Evolutionary conservation across 2,888 invertebrate genomes (phyloP), one percentile per base, ranked within the genome.

Genomic region (Eustalomyia histrio): DNA sequence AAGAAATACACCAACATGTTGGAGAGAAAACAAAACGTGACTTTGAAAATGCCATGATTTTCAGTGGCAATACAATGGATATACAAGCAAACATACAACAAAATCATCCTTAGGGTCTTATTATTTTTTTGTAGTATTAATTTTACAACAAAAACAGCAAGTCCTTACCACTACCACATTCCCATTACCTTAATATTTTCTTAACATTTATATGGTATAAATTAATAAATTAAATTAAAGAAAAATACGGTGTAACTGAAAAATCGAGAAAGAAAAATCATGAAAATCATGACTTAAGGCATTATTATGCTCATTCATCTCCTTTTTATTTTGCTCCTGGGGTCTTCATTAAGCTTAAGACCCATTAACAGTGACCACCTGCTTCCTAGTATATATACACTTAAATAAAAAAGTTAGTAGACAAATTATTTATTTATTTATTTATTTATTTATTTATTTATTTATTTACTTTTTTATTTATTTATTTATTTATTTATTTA

Each of bases 351-450:
- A 76, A 65, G 69, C 73, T 76, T 69, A 61, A 73, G 39, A 64
- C 29, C 69, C 53, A 55, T 80, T 76, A 43, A 69, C 64, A 80
- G 69, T 76, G 74, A 72, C 83, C 83, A 83, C 80, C 83, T 83
- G 82, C 79, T 80, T 80, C 79, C 72, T 63, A 10, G 24, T 47
- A 10, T 39, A 18, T 24, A 43, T 29, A 63, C n/a, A n/a, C 2
- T 29, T 12, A 57, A 33, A 33, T 21, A 21, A 4, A n/a, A n/a
- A n/a, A n/a, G n/a, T n/a, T n/a, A n/a, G n/a, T n/a, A n/a, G n/a
- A n/a, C n/a, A n/a, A n/a, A n/a, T n/a, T n/a, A n/a, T n/a, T n/a
- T n/a, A n/a, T n/a, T n/a, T n/a, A n/a, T n/a, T n/a, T n/a, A n/a
- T n/a, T n/a, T n/a, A n/a, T n/a, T n/a, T n/a, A n/a, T n/a, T n/a